Conservation (phyloP, 1,140 invertebrate species). For the Lerema accius region DNA sequence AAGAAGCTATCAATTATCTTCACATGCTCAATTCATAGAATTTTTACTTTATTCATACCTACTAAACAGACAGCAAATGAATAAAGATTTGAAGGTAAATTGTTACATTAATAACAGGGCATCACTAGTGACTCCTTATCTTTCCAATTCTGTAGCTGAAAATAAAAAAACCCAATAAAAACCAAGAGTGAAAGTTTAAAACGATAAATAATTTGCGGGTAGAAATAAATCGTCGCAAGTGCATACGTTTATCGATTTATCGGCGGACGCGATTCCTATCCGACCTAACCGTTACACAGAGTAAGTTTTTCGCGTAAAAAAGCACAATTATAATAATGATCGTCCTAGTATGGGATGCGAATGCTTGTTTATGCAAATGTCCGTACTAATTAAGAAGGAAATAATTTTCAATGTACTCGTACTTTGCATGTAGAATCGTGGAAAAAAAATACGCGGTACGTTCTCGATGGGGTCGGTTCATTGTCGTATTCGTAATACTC, state of each 20-base stretch:
- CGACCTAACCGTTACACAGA: constrained; percentile 61
- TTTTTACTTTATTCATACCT: too few species aligned
- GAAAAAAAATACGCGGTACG: constrained; percentile 48
- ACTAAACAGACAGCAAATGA: too few species aligned
- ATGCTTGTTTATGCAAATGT: constrained; percentile 75
- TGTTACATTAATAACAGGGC: too few species aligned
- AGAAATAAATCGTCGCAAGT: constrained; percentile 57
- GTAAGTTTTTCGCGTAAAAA: constrained; percentile 74
- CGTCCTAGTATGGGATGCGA: constrained; percentile 73
- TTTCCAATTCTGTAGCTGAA: too few species aligned
- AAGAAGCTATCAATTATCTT: too few species aligned
- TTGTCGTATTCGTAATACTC: constrained; percentile 52
- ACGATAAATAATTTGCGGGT: constrained; percentile 47
- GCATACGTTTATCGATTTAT: constrained; percentile 73
- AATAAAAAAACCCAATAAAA: too few species aligned
- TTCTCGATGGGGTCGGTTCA: constrained; percentile 48
- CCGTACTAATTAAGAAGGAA: constrained; percentile 74
- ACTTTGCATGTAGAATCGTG: constrained; percentile 55
- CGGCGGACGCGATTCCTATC: constrained; percentile 73
- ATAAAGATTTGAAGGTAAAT: too few species aligned
- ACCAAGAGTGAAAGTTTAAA: background rate
- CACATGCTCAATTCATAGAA: too few species aligned
- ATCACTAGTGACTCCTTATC: too few species aligned
- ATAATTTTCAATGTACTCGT: constrained; percentile 69
- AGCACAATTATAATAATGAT: constrained; percentile 76